Percentiles rank a stretch among this genome's conserved stretches.
Conservation (phyloP, 2,888 invertebrate species). For the Heliconius sara region DNA sequence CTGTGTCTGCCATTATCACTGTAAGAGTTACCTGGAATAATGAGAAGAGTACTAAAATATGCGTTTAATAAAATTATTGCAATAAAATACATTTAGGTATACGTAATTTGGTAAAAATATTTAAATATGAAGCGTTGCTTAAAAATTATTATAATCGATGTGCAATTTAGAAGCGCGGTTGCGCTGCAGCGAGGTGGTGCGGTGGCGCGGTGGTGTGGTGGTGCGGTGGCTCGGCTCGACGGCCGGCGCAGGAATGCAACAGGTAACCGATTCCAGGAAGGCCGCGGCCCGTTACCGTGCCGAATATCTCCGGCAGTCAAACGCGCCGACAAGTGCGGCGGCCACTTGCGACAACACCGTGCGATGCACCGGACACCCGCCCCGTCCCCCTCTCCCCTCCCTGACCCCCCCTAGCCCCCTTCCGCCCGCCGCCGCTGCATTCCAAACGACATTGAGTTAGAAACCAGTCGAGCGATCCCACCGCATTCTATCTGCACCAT, state of each 20-base stretch:
- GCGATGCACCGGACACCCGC: conserved; percentile 66
- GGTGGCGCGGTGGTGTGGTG: conserved; percentile 55
- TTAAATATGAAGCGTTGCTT: background rate
- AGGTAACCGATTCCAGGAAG: conserved; percentile 84
- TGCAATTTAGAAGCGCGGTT: conserved; percentile 2
- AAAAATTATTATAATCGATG: conserved; percentile 9
- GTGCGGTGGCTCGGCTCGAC: conserved; percentile 59
- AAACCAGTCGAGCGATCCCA: conserved; percentile 76
- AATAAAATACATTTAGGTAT: background rate
- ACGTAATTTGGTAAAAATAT: background rate
- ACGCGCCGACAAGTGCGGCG: conserved; percentile 83
- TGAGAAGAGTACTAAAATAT: background rate
- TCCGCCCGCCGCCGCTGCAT: conserved; percentile 64
- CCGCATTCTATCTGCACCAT: conserved; percentile 70
- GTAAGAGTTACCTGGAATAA: background rate
- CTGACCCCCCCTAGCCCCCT: conserved; percentile 43
- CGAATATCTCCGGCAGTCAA: conserved; percentile 83
- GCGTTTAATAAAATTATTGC: background rate
- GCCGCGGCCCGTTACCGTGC: conserved; percentile 83
- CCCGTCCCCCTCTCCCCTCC: conserved; percentile 53
- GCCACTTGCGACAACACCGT: conserved; percentile 81
- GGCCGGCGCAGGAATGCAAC: conserved; percentile 80
- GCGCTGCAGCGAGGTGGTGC: conserved; percentile 43
- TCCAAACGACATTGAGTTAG: conserved; percentile 81
- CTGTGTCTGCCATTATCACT: background rate